phyloP scores from a whole-genome alignment of 2,113 vertebrate genomes.

The Alexandromys fortis region DNA sequence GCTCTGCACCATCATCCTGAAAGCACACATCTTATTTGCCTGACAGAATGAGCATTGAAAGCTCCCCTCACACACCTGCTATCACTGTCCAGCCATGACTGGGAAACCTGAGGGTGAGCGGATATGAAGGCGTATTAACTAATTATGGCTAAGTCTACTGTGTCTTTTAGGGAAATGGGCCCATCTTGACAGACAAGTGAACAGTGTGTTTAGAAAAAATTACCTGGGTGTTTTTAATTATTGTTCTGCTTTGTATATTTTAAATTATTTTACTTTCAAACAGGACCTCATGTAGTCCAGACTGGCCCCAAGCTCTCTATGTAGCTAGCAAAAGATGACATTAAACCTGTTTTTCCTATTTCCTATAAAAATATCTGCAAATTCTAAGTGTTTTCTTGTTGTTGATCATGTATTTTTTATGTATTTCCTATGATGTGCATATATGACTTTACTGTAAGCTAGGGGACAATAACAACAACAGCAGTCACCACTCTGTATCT shows the following conservation, averaged over 20 bases:
- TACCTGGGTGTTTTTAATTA: not conserved
- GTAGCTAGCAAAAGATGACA: not conserved
- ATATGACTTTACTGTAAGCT: not conserved
- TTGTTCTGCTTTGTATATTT: not conserved
- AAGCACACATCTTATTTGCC: not conserved
- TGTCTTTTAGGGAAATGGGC: not conserved
- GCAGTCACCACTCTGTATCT: not conserved
- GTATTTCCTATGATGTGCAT: rapidly evolving
- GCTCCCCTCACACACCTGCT: not conserved
- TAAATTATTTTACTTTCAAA: not conserved
- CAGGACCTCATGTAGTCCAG: not conserved
- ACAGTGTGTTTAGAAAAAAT: not conserved
- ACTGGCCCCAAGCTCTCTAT: not conserved
- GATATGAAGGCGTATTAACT: rapidly evolving
- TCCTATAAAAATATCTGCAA: not conserved
- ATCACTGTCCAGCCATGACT: rapidly evolving
- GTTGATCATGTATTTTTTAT: not conserved
- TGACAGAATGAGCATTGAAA: not conserved
- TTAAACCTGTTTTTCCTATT: not conserved
- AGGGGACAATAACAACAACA: not conserved
- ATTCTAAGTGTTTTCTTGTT: not conserved
- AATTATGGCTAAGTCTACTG: not conserved
- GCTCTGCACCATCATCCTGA: conserved; percentile 92
- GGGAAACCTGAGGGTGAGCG: rapidly evolving
- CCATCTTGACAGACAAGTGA: not conserved